These are phyloP conservation scores for Odontocolon sp. DNA, from an alignment of 2,888 invertebrate species.

Conservation along the genomic window DNA sequence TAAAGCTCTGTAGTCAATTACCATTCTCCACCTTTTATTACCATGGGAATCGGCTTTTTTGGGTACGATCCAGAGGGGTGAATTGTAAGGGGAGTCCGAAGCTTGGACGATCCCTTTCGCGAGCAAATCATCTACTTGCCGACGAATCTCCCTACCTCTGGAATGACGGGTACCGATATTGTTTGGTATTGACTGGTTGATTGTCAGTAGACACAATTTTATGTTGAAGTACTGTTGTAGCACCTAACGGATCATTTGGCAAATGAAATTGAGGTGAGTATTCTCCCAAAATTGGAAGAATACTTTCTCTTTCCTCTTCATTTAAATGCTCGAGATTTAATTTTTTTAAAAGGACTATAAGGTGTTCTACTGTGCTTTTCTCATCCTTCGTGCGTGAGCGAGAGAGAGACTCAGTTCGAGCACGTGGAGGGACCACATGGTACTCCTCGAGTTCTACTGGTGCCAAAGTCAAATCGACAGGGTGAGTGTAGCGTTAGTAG, in stretches of 20 bases:
- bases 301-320: not conserved
- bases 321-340: not conserved
- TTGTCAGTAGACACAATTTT: not conserved
- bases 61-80: no score
- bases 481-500: not conserved
- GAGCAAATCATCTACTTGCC: not conserved
- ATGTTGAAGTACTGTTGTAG: not conserved
- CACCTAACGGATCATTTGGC: not conserved
- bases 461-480: not conserved
- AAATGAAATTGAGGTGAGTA: no score
- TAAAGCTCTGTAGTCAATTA: not conserved
- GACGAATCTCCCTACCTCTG: not conserved
- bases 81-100: not conserved
- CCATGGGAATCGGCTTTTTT: no score
- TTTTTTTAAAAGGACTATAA: not conserved
- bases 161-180: constrained; percentile 8
- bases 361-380: not conserved
- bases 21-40: no score
- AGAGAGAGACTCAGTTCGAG: not conserved
- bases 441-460: not conserved
- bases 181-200: not conserved
- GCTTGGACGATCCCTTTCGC: not conserved
- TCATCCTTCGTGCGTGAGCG: not conserved
- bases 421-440: not conserved
- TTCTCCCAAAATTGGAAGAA: not conserved